Conservation (phyloP, 2,113 vertebrate species). For the Cygnus atratus region DNA sequence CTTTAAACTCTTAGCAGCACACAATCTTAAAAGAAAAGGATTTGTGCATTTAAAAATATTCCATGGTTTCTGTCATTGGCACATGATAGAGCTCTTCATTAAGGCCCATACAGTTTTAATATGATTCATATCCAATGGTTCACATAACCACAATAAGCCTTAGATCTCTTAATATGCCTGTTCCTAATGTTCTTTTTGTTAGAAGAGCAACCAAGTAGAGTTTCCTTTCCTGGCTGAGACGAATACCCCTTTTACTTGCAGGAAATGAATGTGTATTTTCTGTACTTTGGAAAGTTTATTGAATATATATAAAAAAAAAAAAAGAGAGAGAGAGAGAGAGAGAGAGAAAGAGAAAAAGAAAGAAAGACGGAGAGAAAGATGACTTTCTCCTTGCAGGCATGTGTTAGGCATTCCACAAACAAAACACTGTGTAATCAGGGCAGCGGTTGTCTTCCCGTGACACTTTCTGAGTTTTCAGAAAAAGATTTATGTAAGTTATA, state of each 20-base stretch:
- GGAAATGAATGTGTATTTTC: conserved; percentile 66
- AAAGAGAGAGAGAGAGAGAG: not conserved
- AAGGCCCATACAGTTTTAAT: conserved; percentile 57
- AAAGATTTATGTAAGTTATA: conserved; percentile 48
- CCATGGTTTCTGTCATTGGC: conserved; percentile 62
- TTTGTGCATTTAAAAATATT: conserved; percentile 37
- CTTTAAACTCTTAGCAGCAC: not conserved
- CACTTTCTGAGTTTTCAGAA: conserved; percentile 56
- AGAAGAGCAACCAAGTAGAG: conserved; percentile 58
- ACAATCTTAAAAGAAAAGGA: conserved; percentile 20
- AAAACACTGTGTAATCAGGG: conserved; percentile 47
- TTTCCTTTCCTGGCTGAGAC: conserved; percentile 69
- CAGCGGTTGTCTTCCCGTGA: conserved; percentile 20
- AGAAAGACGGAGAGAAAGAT: not conserved
- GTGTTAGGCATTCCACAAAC: conserved; percentile 56
- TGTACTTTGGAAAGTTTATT: conserved; percentile 60
- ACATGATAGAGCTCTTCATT: conserved; percentile 46
- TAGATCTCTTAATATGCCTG: conserved; percentile 67
- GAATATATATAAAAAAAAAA: not conserved
- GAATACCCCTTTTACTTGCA: conserved; percentile 44
- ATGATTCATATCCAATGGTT: conserved; percentile 63
- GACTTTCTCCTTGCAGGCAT: conserved; percentile 51
- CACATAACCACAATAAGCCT: conserved; percentile 64
- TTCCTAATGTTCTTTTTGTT: conserved; percentile 67
- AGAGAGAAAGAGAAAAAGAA: not conserved